Conservation (phyloP, 2,113 vertebrate genomes). For the Stegastes partitus region DNA sequence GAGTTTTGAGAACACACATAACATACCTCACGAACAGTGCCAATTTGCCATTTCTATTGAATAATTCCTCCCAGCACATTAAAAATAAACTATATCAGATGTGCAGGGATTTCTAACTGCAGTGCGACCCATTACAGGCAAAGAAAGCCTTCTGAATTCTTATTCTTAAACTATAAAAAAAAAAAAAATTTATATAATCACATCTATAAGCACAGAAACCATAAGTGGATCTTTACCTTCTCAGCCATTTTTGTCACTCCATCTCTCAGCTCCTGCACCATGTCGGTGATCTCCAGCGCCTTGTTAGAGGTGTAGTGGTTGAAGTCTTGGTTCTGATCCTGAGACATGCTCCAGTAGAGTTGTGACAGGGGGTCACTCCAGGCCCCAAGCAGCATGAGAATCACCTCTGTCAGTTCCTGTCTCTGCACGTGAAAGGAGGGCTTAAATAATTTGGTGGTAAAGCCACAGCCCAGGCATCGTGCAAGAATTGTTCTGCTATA, state of each 20-base stretch:
- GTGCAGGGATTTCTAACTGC: background rate
- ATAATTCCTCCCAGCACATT: background rate
- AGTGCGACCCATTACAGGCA: background rate
- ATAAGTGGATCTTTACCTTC: slow-evolving; percentile 62
- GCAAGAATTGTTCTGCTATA: background rate
- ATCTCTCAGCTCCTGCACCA: slow-evolving; percentile 79
- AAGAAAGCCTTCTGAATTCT: no score
- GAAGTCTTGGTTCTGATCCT: slow-evolving; percentile 71
- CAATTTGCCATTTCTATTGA: background rate
- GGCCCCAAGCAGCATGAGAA: slow-evolving; percentile 79
- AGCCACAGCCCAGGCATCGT: background rate
- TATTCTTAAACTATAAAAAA: no score
- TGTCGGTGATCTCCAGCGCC: slow-evolving; percentile 81
- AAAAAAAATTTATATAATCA: background rate
- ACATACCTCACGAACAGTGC: background rate
- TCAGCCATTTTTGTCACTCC: slow-evolving; percentile 81
- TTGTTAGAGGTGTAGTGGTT: slow-evolving; percentile 77
- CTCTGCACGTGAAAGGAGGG: slow-evolving; percentile 54
- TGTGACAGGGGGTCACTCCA: slow-evolving; percentile 82
- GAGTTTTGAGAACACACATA: slow-evolving; percentile 1
- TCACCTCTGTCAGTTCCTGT: slow-evolving; percentile 80
- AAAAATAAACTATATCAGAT: background rate
- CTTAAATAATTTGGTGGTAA: background rate
- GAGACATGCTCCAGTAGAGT: slow-evolving; percentile 69
- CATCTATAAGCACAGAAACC: background rate